Evolutionary conservation across 23 tunicate species (phyloP), one percentile per base, ranked within the genome.

Genomic region (Halocynthia roretzi): DNA sequence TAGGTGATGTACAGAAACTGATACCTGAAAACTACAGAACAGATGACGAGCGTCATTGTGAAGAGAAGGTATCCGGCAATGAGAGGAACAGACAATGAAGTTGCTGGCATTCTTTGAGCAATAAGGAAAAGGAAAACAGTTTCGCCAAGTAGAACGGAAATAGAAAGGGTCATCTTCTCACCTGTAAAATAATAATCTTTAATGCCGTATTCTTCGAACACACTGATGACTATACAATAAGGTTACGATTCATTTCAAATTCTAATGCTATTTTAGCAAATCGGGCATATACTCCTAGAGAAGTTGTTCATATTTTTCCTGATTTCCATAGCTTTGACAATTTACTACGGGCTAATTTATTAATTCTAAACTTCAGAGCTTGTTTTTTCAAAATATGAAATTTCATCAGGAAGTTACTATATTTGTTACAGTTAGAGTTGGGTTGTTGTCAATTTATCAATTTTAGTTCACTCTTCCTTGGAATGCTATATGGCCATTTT

Each of bases 51-150:
- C 20, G 80, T 54, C 96, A 96, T 96, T 12, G 85, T 77, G 61
- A 96, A 96, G 10, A 96, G 86, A 23, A 96, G 82, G 72, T 83
- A 96, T 19, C 86, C 85, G n/a, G 93, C 99, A 60, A 96, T 90
- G 48, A 96, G 83, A 8, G 99, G 99, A 69, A 96, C 85, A 50
- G 99, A 89, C 52, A 96, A 61, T 8, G 99, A 96, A 18, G 99
- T 96, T 83, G 90, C 99, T 53, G 99, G 99, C 93, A 87, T 89
- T 49, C 95, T 58, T 70, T 87, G 95, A 44, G 95, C 99, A 31
- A 87, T 88, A 57, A 94, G 90, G 70, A 94, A 94, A 50, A 94
- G 85, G 83, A 96, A 96, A 71, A 96, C 99, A 80, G 99, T 96
- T 76, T 96, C 90, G 23, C 99, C 99, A 40, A 96, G 96, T 18